These are phyloP conservation scores for Solea solea DNA, from an alignment of 2,113 vertebrate genomes.

Conservation along the genomic window DNA sequence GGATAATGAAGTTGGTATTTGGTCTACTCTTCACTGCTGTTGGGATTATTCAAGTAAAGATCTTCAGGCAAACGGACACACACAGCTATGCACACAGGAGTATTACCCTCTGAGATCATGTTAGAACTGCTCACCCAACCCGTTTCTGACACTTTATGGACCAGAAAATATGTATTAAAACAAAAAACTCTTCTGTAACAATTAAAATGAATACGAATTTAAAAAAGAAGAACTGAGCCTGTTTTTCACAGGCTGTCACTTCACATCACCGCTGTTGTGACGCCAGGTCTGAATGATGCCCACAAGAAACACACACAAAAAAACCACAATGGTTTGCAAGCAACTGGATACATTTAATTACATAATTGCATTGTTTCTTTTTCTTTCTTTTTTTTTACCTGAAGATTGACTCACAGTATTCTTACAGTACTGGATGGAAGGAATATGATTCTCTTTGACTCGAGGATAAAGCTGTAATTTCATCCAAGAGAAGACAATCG, in stretches of 20 bases:
- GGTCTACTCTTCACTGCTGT: too few species aligned
- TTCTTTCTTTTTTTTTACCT: constrained; percentile 23
- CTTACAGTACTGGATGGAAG: constrained; percentile 22
- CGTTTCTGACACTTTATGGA: too few species aligned
- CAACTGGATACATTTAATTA: constrained; percentile 79
- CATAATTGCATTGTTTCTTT: constrained; percentile 55
- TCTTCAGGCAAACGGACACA: too few species aligned
- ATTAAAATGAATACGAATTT: background rate
- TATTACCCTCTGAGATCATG: too few species aligned
- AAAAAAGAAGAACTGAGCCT: too few species aligned
- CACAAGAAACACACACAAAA: constrained; percentile 27
- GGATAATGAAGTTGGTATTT: too few species aligned
- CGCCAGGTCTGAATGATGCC: constrained; percentile 16
- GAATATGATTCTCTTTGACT: constrained; percentile 69
- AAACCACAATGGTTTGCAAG: constrained; percentile 29
- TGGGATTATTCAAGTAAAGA: too few species aligned
- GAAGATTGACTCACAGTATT: constrained; percentile 38
- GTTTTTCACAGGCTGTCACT: constrained; percentile 6
- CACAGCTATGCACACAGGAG: too few species aligned
- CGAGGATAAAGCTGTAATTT: constrained; percentile 74
- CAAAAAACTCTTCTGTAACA: background rate
- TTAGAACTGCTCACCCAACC: too few species aligned
- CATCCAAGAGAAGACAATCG: constrained; percentile 66
- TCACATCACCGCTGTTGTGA: constrained; percentile 11
- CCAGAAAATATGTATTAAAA: background rate